These are phyloP conservation scores for Nestor notabilis DNA, from an alignment of 2,113 vertebrate species.

Conservation along the genomic window DNA sequence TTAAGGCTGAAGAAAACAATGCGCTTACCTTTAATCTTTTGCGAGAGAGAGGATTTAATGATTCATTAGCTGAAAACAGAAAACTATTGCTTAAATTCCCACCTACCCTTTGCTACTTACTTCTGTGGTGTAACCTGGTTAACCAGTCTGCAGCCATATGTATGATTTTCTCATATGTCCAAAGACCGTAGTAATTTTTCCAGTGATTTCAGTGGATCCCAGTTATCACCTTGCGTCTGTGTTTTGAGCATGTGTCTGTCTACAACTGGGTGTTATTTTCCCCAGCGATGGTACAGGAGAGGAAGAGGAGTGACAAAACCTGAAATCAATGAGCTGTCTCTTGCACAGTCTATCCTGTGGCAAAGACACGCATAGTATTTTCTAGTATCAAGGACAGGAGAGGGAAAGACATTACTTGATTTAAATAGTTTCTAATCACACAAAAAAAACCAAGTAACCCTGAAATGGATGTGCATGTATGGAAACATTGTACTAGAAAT, in stretches of 20 bases:
- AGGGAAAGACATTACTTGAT: background rate
- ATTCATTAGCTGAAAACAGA: background rate
- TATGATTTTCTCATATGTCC: background rate
- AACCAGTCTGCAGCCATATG: background rate
- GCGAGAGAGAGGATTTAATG: background rate
- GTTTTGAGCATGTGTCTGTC: background rate
- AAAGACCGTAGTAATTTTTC: background rate
- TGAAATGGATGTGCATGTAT: background rate
- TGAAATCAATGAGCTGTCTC: background rate
- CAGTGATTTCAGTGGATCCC: background rate
- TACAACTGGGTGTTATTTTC: fast-evolving
- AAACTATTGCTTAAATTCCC: background rate
- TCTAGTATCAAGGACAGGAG: background rate
- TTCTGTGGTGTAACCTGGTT: background rate
- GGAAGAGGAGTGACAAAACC: background rate
- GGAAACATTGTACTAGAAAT: background rate
- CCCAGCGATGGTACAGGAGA: background rate
- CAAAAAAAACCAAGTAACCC: background rate
- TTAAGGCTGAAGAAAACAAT: background rate
- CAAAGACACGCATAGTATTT: background rate
- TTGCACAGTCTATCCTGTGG: background rate
- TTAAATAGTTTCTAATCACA: background rate
- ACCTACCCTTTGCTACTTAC: background rate
- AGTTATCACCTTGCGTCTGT: background rate
- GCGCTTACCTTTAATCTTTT: background rate